Base-by-base conservation (phyloP, 2,888 invertebrate species). In the Halictus ligatus region DNA sequence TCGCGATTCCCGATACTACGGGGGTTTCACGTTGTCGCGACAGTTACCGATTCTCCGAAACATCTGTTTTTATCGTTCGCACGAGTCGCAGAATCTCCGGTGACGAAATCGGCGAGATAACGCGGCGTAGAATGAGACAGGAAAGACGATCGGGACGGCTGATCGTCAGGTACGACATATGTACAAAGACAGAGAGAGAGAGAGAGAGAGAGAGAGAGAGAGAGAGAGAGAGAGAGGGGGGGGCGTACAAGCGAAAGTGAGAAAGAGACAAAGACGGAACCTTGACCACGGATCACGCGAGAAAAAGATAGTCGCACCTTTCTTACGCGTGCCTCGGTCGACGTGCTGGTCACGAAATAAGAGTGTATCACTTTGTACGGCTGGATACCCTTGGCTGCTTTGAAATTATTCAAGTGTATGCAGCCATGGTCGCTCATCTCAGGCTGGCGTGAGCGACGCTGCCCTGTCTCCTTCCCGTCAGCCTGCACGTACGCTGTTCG, bases 271-370 rank as follows among this genome's bases (percentile, higher is more conserved):
- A 77, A 83, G 75, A 83, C 50, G 78, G 76, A 87, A 89, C 75
- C 81, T 84, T 73, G 86, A 83, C 73, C 81, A 81, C 72, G 74
- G 75, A 86, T 80, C 78, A 85, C 77, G 78, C 58, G 69, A 83
- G 84, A 88, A 75, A 84, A 81, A 89, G 84, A 89, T 78, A 84
- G 86, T 91, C 93, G 93, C 94, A 98, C 98, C 98, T 98, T 98
- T 93, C 97, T 97, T 95, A 97, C 97, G 92, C 98, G 97, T 90
- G 98, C 97, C 95, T 98, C 98, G 91, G 96, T 96, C 87, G 98
- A 97, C 81, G 98, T 97, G 95, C 98, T 97, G 89, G 98, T 97
- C 83, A 98, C 97, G 95, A 99, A 98, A 96, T 97, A 98, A 89
- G 97, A 97, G 96, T 98, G 98, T 92, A 99, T 97, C 92, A 98